Conservation (phyloP, 2,797 vertebrate genomes). For the Thalassophryne amazonica region DNA sequence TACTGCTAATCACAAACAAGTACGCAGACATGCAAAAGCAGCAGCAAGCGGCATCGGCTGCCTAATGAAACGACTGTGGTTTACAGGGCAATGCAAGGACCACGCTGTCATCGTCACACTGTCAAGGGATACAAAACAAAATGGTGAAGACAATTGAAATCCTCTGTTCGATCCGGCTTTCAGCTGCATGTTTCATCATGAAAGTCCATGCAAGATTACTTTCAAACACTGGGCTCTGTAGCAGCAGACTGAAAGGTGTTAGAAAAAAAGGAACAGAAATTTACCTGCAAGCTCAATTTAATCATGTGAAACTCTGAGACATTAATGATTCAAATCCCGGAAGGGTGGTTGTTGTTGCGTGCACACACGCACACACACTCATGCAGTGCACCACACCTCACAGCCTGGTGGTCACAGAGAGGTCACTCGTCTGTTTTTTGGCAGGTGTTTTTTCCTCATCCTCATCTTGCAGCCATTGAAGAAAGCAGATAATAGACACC, state of each 20-base stretch:
- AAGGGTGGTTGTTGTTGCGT: neutral
- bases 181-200: conserved; percentile 25
- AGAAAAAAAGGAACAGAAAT: neutral
- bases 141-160: conserved; percentile 67
- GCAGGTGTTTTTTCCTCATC: conserved; percentile 37
- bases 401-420: conserved; percentile 25
- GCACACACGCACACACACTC: neutral
- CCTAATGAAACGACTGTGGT: conserved; percentile 38
- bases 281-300: neutral
- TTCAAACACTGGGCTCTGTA: conserved; percentile 19
- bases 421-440: conserved; percentile 31
- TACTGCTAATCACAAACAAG: conserved; percentile 41
- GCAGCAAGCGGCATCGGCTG: conserved; percentile 22
- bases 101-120: conserved; percentile 36
- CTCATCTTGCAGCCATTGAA: conserved; percentile 37
- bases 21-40: conserved; percentile 29
- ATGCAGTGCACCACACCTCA: neutral
- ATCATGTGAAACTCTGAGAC: neutral
- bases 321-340: neutral
- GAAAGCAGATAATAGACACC: conserved; percentile 40
- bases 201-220: conserved; percentile 46
- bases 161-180: conserved; percentile 2
- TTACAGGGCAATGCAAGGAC: conserved; percentile 18
- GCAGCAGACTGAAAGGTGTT: neutral
- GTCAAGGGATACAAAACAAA: conserved; percentile 35